Evolutionary conservation across 2,888 invertebrate genomes (phyloP), one percentile per base, ranked within the genome.

Genomic region (Caenorhabditis doughertyi): DNA sequence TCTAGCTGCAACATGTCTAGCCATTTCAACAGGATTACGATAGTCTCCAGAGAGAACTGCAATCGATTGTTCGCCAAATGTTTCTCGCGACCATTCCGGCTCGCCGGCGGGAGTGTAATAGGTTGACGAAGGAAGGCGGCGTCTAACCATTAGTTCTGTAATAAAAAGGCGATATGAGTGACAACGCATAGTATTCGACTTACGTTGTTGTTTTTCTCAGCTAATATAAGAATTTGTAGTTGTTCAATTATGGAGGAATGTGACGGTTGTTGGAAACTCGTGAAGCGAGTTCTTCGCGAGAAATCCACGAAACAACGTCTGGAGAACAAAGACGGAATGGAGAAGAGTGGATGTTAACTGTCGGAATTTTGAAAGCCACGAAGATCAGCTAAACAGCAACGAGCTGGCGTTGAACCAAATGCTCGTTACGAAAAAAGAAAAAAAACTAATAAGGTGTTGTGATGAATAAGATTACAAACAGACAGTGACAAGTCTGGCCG

Each of bases 211-310:
- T 27, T 62, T 25, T 27, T 16, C 47, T 35, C 1, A 7, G 25
- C 23, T n/a, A 39, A 3, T 5, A 21, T 29, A 23, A 35, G 23
- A 27, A 11, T 18, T 25, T 23, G 23, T n/a, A n/a, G 25, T 35
- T 5, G 23, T 42, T 2, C 44, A 64, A 53, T 79, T 86, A 86
- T 64, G 86, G 86, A 47, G 86, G 86, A 44, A 84, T 83, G 76
- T 86, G 86, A 4, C 73, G 83, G 47, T 58, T 79, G 68, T 77
- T 81, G 60, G 76, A 72, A 29, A 83, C 32, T 42, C 84, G 79
- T 18, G 77, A 64, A 32, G 86, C 86, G 47, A 83, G 77, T 56
- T 86, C 86, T 76, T 84, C 84, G 76, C 83, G 84, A n/a, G 84
- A 83, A 29, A 67, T 42, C 84, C 86, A 84, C 21, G 60, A 73